Evolutionary conservation across 2,888 invertebrate genomes (phyloP).

Genomic region (Eilema caniola): DNA sequence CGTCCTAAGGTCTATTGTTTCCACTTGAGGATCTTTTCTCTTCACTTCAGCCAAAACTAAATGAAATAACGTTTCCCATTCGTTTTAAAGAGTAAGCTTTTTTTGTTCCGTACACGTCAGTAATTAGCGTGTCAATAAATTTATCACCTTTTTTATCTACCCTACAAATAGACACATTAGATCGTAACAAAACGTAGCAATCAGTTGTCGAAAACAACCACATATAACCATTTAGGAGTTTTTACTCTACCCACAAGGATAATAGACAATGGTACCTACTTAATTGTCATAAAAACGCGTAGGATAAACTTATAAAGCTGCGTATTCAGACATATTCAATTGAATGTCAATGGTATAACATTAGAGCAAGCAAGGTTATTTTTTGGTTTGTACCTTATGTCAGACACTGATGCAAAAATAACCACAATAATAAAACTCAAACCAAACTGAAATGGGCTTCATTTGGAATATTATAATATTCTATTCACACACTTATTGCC

Average conservation of each 20-base stretch:
- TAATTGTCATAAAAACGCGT: conserved; percentile 61
- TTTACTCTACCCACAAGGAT: conserved; percentile 54
- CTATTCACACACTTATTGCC: no score
- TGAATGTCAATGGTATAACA: neutral
- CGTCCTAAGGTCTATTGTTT: neutral
- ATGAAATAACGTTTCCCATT: conserved; percentile 8
- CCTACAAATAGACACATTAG: conserved; percentile 31
- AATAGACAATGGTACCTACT: conserved; percentile 56
- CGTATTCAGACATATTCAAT: neutral
- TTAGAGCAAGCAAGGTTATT: neutral
- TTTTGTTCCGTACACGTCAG: conserved; percentile 12
- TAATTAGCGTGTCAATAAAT: conserved; percentile 19
- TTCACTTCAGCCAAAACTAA: neutral
- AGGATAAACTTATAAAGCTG: conserved; percentile 33
- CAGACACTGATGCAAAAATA: no score
- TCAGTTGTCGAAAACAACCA: conserved; percentile 40
- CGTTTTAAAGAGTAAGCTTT: neutral
- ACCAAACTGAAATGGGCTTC: no score
- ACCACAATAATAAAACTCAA: no score
- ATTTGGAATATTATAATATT: no score
- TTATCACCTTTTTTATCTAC: conserved; percentile 24
- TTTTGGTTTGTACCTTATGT: neutral
- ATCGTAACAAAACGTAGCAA: conserved; percentile 32
- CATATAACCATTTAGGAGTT: conserved; percentile 45
- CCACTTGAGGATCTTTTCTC: neutral